Evolutionary conservation across 2,113 vertebrate genomes (phyloP), one percentile per base, ranked within the genome.

Genomic region (Eulacestoma nigropectus): DNA sequence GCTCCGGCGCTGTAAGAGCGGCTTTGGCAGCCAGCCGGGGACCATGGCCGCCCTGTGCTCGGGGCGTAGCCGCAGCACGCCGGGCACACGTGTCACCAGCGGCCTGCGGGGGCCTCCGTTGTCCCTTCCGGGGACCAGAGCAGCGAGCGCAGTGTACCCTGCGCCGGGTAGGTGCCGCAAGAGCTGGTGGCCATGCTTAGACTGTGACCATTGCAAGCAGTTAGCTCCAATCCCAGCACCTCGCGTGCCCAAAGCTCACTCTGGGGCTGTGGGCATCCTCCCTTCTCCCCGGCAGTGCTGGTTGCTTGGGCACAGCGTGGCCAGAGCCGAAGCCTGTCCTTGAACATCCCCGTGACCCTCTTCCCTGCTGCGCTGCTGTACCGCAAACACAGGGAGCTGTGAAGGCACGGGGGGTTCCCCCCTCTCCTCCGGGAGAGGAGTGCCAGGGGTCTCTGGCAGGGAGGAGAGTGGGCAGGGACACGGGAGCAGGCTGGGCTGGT

Each of bases 191-290:
- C 79, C 11, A 0, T 1, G 1, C 25, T 91, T 39, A 8, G 18
- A 3, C 23, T 6, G 0, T 41, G 68, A 50, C 63, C 6, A 0
- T 20, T 33, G 39, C 22, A 25, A 44, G 42, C 29, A 22, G 6
- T 13, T 65, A 78, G 59, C 50, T 37, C 18, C 9, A 5, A 39
- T 56, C 21, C 21, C 7, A 1, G 37, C 20, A 47, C 4, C 12
- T 10, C 1, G 3, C 2, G 27, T 44, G 37, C 35, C n/a, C 13
- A 2, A 10, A 60, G n/a, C 49, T 47, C 3, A 0, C 8, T 27
- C 4, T 18, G 42, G 39, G 11, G n/a, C 50, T 50, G 35, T 1
- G 8, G 16, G 33, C 17, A 10, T 79, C 42, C 19, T 60, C 26
- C 33, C n/a, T 44, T n/a, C 37, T 77, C 32, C 39, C 53, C 2